Evolutionary conservation across 2,797 vertebrate genomes (phyloP).

Genomic region (Sebastes itinus): DNA sequence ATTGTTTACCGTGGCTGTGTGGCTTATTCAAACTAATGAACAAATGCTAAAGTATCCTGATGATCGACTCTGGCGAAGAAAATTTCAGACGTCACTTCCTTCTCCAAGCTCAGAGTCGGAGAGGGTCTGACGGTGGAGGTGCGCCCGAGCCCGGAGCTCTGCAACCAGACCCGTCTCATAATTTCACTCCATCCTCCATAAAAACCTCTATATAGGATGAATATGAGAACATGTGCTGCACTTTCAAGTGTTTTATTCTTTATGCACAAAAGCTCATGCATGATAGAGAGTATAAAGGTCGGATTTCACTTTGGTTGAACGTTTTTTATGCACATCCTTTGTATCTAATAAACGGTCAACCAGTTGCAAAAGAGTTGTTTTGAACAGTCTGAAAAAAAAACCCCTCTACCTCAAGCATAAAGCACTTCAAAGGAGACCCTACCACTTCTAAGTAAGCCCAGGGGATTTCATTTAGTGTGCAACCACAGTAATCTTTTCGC

Average conservation of each 20-base stretch:
- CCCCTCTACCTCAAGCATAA: constrained; percentile 27
- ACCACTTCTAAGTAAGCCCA: constrained; percentile 43
- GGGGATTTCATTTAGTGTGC: constrained; percentile 48
- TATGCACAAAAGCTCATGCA: background rate
- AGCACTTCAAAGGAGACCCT: constrained; percentile 62
- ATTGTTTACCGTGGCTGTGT: background rate
- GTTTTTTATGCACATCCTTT: background rate
- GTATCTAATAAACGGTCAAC: constrained; percentile 14
- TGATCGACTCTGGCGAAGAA: background rate
- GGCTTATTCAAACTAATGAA: background rate
- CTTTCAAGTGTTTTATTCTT: constrained; percentile 3
- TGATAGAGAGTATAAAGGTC: background rate
- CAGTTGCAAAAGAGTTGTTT: constrained; percentile 11
- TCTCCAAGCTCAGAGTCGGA: background rate
- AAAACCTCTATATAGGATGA: background rate
- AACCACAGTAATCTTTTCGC: constrained; percentile 43
- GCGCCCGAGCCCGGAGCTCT: background rate
- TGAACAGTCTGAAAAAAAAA: constrained; percentile 10
- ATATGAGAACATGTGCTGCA: background rate
- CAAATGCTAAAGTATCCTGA: background rate
- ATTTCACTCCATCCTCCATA: background rate
- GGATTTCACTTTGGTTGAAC: background rate
- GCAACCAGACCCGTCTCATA: background rate
- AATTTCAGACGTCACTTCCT: background rate
- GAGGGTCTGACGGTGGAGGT: background rate